Base-by-base conservation (phyloP, 1,140 invertebrate genomes). In the Trypoxylus dichotomus region DNA sequence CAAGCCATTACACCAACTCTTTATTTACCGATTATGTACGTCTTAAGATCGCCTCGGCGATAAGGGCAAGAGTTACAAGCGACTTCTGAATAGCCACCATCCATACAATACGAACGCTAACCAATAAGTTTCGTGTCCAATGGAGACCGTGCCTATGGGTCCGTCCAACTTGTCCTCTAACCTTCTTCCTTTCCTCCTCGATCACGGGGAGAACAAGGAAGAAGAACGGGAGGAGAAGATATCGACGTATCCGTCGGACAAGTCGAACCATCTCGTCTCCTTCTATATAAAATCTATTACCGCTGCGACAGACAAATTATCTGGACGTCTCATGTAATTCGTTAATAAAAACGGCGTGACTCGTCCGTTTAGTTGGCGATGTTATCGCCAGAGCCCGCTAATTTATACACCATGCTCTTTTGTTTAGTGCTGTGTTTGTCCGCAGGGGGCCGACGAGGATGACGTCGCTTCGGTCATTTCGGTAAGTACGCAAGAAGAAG, bases 401-500 rank as follows among this genome's bases (percentile, higher is more conserved):
- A 84, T 84, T 84, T 84, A 84, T 84, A 84, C 83, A 81, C 82
- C 79, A 78, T 83, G 81, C 79, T 82, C 82, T 82, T 84, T 84
- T 83, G 82, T 85, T 84, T 84, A 85, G 81, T 82, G 80, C 84
- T 86, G 86, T 86, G 82, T 86, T 87, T 88, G 83, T 89, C 88
- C 85, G 78, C 90, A 92, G 90, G 91, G 89, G 80, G 86, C 88
- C 74, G 91, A 92, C 79, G 93, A 94, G 81, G 92, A 93, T 86
- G 92, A 93, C 86, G 89, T 90, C 83, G 90, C 89, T 85, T 93
- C 92, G 80, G 90, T 93, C 78, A 90, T 89, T 79, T 90, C 90
- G 85, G 91, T 92, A 88, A 91, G 89, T 90, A 81, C 27, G 60
- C 47, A 54, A n/a, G 19, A 19, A 19, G 47, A 54, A n/a, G 47